phyloP scores from a whole-genome alignment of 2,797 vertebrate genomes.

The Danio albolineatus region DNA sequence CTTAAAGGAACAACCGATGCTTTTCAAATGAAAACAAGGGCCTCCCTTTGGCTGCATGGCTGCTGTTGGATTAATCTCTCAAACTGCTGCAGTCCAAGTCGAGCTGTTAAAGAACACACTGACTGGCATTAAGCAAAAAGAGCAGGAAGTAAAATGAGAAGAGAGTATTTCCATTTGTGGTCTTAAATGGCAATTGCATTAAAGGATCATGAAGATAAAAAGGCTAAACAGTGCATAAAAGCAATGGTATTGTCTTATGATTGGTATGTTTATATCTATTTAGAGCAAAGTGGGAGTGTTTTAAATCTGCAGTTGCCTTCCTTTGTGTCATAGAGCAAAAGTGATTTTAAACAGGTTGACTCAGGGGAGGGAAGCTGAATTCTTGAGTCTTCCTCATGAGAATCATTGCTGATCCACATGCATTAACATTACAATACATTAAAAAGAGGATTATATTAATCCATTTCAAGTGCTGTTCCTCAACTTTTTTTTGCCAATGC shows the following conservation, averaged over 20 bases:
- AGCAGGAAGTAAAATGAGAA: background rate
- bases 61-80: slow-evolving; percentile 61
- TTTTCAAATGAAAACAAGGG: slow-evolving; percentile 80
- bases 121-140: slow-evolving; percentile 1
- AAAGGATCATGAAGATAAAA: background rate
- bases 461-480: background rate
- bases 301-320: slow-evolving; percentile 24
- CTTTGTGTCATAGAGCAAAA: background rate
- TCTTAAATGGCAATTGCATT: background rate
- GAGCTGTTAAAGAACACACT: background rate
- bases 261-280: background rate
- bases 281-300: background rate
- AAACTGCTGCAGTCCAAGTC: background rate
- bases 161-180: background rate
- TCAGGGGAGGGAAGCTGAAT: background rate
- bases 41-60: slow-evolving; percentile 59
- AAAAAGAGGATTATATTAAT: background rate
- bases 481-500: background rate
- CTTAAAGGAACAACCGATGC: slow-evolving; percentile 68
- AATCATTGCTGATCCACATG: background rate
- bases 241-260: background rate
- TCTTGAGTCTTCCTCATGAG: background rate
- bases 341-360: slow-evolving; percentile 6
- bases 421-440: background rate
- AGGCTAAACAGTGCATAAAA: background rate